A percentile compares a stretch with the other conserved stretches of the same genome.
Evolutionary conservation across 2,113 vertebrate species (phyloP).

Genomic region (Prochilodus magdalenae): DNA sequence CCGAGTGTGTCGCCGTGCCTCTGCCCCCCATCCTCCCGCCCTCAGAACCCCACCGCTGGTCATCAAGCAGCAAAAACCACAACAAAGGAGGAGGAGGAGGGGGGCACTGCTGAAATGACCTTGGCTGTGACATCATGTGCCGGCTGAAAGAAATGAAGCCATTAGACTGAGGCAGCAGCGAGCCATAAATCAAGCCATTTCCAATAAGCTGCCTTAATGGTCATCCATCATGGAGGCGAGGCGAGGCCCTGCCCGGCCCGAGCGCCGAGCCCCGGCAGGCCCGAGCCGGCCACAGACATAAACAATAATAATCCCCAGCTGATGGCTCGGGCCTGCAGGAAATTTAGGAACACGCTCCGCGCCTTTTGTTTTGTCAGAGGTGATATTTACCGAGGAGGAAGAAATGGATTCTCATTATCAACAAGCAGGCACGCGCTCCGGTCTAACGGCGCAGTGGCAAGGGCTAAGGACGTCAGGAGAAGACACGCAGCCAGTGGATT

Average conservation of each 20-base stretch:
- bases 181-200: constrained; percentile 99
- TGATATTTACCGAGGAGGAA: constrained; percentile 86
- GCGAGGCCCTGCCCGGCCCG: constrained; percentile 66
- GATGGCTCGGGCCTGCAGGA: constrained; percentile 88
- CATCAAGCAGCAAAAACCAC: constrained; percentile 95
- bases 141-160: constrained; percentile 99
- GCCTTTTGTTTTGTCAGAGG: constrained; percentile 85
- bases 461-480: constrained; percentile 27
- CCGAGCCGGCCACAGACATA: constrained; percentile 85
- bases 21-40: constrained; percentile 17
- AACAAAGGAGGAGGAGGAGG: constrained; percentile 82
- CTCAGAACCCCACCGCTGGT: constrained; percentile 74
- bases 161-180: constrained; percentile 97
- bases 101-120: constrained; percentile 93
- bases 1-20: background rate
- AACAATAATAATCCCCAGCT: constrained; percentile 94
- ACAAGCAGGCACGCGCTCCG: constrained; percentile 30
- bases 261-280: constrained; percentile 40
- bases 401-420: constrained; percentile 75
- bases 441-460: constrained; percentile 1
- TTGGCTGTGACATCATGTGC: constrained; percentile 99
- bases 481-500: constrained; percentile 1
- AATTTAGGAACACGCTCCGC: constrained; percentile 88
- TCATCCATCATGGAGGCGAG: constrained; percentile 96
- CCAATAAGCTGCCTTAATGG: constrained; percentile 99